These are phyloP conservation scores for Cryptocheilus praepositus DNA, from an alignment of 2,888 invertebrate genomes.

Conservation along the genomic window DNA sequence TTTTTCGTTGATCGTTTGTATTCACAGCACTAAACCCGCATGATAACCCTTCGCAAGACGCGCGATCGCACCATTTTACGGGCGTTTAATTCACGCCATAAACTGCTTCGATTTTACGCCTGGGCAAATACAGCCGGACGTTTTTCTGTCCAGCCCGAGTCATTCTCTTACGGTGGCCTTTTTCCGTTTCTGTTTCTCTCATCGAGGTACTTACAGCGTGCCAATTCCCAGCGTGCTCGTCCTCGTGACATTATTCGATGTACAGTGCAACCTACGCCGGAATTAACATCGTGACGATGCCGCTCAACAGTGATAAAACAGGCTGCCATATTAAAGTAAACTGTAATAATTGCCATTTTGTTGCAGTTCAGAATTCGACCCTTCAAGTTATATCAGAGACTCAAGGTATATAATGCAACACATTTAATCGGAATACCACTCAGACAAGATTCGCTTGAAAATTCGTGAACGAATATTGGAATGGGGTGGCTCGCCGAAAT, in stretches of 20 bases:
- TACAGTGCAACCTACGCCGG: slow-evolving; percentile 50
- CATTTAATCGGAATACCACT: too few relatives aligned
- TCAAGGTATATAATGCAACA: too few relatives aligned
- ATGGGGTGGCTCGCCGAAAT: too few relatives aligned
- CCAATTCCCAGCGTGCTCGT: slow-evolving; percentile 28
- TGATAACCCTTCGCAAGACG: slow-evolving; percentile 61
- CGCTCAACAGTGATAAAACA: slow-evolving; percentile 42
- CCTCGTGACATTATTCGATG: slow-evolving; percentile 44
- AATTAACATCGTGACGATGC: slow-evolving; percentile 52
- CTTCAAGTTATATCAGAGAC: too few relatives aligned
- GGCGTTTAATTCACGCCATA: slow-evolving; percentile 65
- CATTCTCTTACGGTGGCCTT: slow-evolving; percentile 9
- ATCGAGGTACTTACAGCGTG: slow-evolving; percentile 20
- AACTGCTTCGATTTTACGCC: slow-evolving; percentile 56
- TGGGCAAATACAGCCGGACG: slow-evolving; percentile 16
- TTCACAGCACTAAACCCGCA: slow-evolving; percentile 63
- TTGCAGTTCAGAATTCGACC: too few relatives aligned
- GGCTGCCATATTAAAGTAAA: slow-evolving; percentile 13
- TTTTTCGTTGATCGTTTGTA: slow-evolving; percentile 70
- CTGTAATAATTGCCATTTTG: too few relatives aligned
- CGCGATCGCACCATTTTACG: slow-evolving; percentile 66
- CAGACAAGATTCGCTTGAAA: too few relatives aligned
- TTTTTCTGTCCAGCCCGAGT: slow-evolving; percentile 15
- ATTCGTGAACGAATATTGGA: too few relatives aligned
- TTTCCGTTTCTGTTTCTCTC: slow-evolving; percentile 11